Percentiles rank a stretch among this genome's conserved stretches.
phyloP scores from a whole-genome alignment of 2,888 invertebrate genomes.

The Mythimna loreyi region DNA sequence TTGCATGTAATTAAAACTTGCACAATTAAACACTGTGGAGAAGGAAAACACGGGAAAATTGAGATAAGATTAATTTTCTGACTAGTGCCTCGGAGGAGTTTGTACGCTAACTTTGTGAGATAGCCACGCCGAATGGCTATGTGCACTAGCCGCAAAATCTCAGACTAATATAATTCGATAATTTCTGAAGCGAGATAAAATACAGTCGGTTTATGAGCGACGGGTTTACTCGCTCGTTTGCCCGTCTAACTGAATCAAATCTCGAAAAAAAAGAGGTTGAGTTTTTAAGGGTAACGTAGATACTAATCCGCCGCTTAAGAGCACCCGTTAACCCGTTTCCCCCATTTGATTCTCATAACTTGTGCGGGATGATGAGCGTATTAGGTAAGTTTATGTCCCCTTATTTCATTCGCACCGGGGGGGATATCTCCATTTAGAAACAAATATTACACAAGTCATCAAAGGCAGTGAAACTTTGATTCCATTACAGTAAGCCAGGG shows the following conservation, averaged over 20 bases:
- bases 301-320: constrained; percentile 38
- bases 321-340: constrained; percentile 39
- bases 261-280: constrained; percentile 26
- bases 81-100: constrained; percentile 80
- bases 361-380: constrained; percentile 43
- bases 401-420: constrained; percentile 35
- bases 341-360: constrained; percentile 49
- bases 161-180: constrained; percentile 65
- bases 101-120: constrained; percentile 74
- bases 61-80: constrained; percentile 88
- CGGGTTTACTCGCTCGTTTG: constrained; percentile 12
- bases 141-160: constrained; percentile 64
- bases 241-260: constrained; percentile 17
- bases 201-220: constrained; percentile 11
- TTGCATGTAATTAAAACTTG: constrained; percentile 88
- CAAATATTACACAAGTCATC: constrained; percentile 43
- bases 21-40: constrained; percentile 84
- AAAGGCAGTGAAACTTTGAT: constrained; percentile 41
- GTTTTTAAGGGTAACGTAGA: constrained; percentile 35
- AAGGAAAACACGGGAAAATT: constrained; percentile 85
- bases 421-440: constrained; percentile 35
- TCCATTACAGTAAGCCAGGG: constrained; percentile 8
- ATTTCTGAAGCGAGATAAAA: constrained; percentile 44
- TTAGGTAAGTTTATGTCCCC: constrained; percentile 43
- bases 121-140: constrained; percentile 69